A percentile compares a stretch with the other conserved stretches of the same genome.
Evolutionary conservation across 2,797 vertebrate species (phyloP).

Genomic region (Manis javanica): DNA sequence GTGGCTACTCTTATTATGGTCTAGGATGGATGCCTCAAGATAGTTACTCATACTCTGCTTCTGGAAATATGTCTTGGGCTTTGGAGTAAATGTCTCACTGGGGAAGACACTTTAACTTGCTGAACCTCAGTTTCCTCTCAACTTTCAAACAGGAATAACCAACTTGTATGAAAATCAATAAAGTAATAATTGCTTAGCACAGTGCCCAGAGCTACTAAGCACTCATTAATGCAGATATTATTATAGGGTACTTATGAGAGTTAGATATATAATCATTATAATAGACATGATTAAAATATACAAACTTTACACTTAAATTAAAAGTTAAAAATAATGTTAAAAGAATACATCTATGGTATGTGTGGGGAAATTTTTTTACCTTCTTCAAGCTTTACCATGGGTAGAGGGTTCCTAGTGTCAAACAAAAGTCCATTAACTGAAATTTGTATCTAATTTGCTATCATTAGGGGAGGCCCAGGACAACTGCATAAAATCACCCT

Average conservation of each 20-base stretch:
- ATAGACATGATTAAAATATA: neutral
- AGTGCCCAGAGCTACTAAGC: neutral
- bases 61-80: constrained; percentile 19
- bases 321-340: neutral
- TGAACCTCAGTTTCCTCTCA: constrained; percentile 11
- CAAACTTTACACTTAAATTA: neutral
- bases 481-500: neutral
- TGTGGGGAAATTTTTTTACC: neutral
- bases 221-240: neutral
- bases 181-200: neutral
- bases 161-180: constrained; percentile 24
- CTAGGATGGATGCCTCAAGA: neutral
- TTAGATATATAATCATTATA: no score
- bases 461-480: neutral
- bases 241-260: neutral
- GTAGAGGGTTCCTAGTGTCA: neutral
- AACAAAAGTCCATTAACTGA: constrained; percentile 2
- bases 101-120: neutral
- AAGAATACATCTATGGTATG: neutral
- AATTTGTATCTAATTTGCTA: neutral
- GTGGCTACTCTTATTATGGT: neutral
- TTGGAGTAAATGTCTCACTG: neutral
- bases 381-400: neutral
- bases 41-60: neutral
- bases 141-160: constrained; percentile 29